Base-by-base conservation (phyloP, 1,140 invertebrate genomes). In the Macrobrachium nipponense region DNA sequence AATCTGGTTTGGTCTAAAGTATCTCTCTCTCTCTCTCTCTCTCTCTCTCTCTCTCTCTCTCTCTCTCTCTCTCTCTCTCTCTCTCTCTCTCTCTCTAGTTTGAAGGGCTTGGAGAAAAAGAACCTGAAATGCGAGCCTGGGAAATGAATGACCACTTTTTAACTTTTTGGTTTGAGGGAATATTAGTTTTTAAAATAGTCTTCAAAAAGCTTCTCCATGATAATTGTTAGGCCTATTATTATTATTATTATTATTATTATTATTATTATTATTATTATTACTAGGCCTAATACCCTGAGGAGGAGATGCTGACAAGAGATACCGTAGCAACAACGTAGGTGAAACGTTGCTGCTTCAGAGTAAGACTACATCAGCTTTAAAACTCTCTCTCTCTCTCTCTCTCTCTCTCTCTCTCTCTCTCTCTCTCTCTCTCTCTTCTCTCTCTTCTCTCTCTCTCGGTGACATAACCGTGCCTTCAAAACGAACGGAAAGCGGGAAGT, bases 341-440 rank as follows among this genome's bases (percentile, higher is more conserved):
- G 27, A 36, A 36, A 2, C 27, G 70, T 73, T 17, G 14, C 17
- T 73, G 23, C 23, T 15, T 27, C 17, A 2, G 70, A 2, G 27
- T 73, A 51, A 18, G 27, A 43, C 8, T 44, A 18, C 20, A 6
- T 43, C 12, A 8, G 27, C 44, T 43, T n/a, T 51, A 27, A 36
- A 23, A 36, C 12, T 76, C 73, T 76, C 73, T 66, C 62, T 80
- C 60, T 80, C 62, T 80, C 62, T 66, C 23, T 64, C 62, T 20
- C 62, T 66, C n/a, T 80, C 23, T 80, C 60, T 27, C 27, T 60
- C 15, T 60, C 14, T 62, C 12, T 18, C n/a, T 43, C 20, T 60
- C n/a, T 20, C 60, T 80, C 44, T 76, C 73, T 76, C 73, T 76
- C 73, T 76, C 73, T 36, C 27, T n/a, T n/a, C n/a, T n/a, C n/a